Conservation (phyloP, 1,140 invertebrate genomes). For the Olivierus martensii region DNA sequence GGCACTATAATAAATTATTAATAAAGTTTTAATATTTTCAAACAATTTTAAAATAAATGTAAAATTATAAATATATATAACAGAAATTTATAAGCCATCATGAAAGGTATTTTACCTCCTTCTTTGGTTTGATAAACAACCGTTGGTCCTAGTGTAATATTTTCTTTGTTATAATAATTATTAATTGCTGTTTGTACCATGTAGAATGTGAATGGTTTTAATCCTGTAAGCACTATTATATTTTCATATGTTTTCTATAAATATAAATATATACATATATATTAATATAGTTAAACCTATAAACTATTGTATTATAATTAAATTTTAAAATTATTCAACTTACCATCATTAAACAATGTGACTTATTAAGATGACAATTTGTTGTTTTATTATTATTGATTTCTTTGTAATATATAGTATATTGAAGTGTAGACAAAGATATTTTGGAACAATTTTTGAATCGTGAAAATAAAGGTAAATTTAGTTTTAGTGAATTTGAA, state of each 20-base stretch:
- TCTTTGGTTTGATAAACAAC: conserved; percentile 52
- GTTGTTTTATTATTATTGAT: no score
- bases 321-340: no score
- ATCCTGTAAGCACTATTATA: conserved; percentile 38
- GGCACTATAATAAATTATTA: conserved; percentile 43
- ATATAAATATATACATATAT: neutral
- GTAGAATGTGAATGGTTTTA: conserved; percentile 66
- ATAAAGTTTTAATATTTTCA: no score
- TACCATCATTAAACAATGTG: no score
- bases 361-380: no score
- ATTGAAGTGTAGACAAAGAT: conserved; percentile 48
- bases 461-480: conserved; percentile 41
- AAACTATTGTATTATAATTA: no score
- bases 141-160: conserved; percentile 37
- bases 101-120: conserved; percentile 42
- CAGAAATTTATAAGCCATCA: no score
- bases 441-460: conserved; percentile 42
- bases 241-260: conserved; percentile 32
- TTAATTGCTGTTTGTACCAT: conserved; percentile 50
- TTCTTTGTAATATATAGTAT: conserved; percentile 46
- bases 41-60: no score
- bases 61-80: no score
- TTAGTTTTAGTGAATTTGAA: conserved; percentile 45
- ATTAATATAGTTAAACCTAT: no score
- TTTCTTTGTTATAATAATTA: conserved; percentile 58